Conservation (phyloP, 2,888 invertebrate genomes). For the Nipponacmea schrenckii region DNA sequence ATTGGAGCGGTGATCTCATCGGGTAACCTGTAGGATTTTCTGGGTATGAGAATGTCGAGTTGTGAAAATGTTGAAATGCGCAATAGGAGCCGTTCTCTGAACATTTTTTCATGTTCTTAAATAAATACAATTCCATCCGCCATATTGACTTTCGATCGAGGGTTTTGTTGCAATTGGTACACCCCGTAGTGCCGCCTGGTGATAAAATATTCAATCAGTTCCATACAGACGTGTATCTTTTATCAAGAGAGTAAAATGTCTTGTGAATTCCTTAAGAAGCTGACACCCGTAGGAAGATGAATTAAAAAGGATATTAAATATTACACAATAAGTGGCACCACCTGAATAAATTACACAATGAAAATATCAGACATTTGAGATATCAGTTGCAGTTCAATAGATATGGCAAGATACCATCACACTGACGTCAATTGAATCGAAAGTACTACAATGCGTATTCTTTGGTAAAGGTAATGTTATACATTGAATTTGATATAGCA, state of each 20-base stretch:
- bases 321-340: no score
- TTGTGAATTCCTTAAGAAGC: neutral
- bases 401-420: no score
- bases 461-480: no score
- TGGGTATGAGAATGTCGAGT: no score
- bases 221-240: neutral
- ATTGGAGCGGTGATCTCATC: neutral
- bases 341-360: no score
- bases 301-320: no score
- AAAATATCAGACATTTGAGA: no score
- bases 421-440: no score
- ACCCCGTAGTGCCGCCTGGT: neutral
- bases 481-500: no score
- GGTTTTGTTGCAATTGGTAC: neutral
- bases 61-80: neutral
- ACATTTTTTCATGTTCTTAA: constrained; percentile 1
- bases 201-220: neutral
- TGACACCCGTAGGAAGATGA: no score
- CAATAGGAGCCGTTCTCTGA: neutral
- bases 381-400: no score
- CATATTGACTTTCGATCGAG: constrained; percentile 1
- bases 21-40: neutral
- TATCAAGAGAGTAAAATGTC: neutral
- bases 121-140: neutral
- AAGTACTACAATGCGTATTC: no score